Conservation (phyloP, 2,888 invertebrate species). For the Osmoderma eremita region DNA sequence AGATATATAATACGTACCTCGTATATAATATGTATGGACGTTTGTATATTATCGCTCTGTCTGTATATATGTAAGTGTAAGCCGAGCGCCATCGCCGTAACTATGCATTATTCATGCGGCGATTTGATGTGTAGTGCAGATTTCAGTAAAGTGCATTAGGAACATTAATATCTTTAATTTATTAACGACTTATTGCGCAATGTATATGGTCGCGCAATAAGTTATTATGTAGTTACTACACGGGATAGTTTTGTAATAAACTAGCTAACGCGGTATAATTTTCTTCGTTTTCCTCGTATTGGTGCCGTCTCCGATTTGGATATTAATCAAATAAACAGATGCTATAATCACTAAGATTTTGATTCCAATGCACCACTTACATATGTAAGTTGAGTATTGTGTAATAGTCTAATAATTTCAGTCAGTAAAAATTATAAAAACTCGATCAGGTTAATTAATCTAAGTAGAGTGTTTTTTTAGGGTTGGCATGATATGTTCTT, state of each 20-base stretch:
- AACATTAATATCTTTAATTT: constrained; percentile 48
- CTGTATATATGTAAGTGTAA: constrained; percentile 37
- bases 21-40: background rate
- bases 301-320: background rate
- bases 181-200: constrained; percentile 44
- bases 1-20: background rate
- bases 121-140: constrained; percentile 46
- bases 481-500: no score
- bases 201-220: constrained; percentile 42
- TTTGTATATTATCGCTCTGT: constrained; percentile 24
- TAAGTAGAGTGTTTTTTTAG: no score
- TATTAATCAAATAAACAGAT: no score
- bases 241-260: constrained; percentile 21
- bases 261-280: background rate
- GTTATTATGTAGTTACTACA: constrained; percentile 37
- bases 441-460: no score
- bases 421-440: no score
- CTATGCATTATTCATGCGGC: constrained; percentile 51
- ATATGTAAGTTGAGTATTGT: no score
- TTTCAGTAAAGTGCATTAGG: constrained; percentile 48
- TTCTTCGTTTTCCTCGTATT: constrained; percentile 1
- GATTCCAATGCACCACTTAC: no score
- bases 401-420: no score
- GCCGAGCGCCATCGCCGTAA: constrained; percentile 38
- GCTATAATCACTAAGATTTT: no score